phyloP scores from a whole-genome alignment of 1,140 invertebrate species.

The Apocrypta bakeri region DNA sequence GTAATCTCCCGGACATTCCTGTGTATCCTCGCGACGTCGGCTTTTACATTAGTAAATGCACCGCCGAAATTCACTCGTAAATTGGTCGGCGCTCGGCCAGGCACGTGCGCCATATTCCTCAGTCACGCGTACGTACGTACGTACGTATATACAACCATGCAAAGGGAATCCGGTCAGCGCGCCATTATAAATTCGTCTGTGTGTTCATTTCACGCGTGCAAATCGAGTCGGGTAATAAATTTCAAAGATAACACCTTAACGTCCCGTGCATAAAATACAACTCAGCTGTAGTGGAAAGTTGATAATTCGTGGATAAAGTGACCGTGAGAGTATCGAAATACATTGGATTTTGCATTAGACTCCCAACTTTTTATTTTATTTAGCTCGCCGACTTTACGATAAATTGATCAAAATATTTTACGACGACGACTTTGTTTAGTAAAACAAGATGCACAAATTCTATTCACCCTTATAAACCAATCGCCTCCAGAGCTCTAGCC shows the following conservation, averaged over 20 bases:
- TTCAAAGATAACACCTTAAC: constrained; percentile 31
- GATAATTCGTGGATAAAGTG: constrained; percentile 26
- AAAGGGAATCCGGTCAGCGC: neutral
- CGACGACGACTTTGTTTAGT: too few relatives aligned
- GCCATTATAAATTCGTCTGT: constrained; percentile 37
- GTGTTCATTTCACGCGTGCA: constrained; percentile 22
- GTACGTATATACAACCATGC: neutral
- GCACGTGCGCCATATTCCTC: neutral
- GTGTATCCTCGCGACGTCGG: neutral
- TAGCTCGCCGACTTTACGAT: neutral
- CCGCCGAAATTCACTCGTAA: constrained; percentile 37
- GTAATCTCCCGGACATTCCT: constrained; percentile 21
- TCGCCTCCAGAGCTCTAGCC: too few relatives aligned
- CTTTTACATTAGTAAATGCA: constrained; percentile 21
- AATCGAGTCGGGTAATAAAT: constrained; percentile 39
- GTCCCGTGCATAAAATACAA: constrained; percentile 12
- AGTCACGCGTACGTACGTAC: neutral
- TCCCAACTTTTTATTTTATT: neutral
- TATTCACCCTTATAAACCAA: too few relatives aligned
- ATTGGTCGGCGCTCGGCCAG: neutral
- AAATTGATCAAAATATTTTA: neutral
- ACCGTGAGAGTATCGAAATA: constrained; percentile 5
- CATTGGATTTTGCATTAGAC: neutral
- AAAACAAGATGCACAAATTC: too few relatives aligned
- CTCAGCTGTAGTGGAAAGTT: constrained; percentile 7